These are phyloP conservation scores for Allobates femoralis DNA, from an alignment of 2,797 vertebrate genomes.

Conservation along the genomic window DNA sequence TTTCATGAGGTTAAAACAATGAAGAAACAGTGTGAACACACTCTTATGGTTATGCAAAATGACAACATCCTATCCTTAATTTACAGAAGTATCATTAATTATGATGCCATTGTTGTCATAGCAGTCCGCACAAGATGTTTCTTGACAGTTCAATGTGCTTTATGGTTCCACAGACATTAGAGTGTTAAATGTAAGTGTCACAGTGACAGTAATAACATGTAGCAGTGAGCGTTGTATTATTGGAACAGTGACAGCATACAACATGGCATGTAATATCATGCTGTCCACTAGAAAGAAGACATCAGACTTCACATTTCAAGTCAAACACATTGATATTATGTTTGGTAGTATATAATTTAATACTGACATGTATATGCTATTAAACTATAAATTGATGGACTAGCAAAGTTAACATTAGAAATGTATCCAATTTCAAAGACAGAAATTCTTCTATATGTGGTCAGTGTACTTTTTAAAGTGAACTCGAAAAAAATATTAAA, in stretches of 20 bases:
- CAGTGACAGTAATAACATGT: conserved; percentile 52
- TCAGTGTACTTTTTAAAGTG: not conserved
- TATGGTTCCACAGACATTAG: conserved; percentile 20
- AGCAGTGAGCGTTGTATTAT: conserved; percentile 27
- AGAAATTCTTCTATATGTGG: not conserved
- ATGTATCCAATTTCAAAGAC: not conserved
- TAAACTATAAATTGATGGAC: conserved; percentile 9
- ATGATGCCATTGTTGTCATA: not conserved
- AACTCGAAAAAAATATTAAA: not conserved
- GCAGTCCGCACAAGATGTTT: not conserved
- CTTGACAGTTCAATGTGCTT: conserved; percentile 23
- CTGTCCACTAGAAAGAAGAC: conserved; percentile 30
- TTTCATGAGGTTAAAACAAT: too few species aligned
- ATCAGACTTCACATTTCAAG: conserved; percentile 20
- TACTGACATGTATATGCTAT: conserved; percentile 9
- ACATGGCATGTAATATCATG: conserved; percentile 48
- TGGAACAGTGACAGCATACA: conserved; percentile 19
- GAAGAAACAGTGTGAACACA: too few species aligned
- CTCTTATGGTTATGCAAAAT: not conserved
- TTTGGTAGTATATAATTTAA: conserved; percentile 22
- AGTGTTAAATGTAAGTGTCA: conserved; percentile 38
- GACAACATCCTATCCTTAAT: not conserved
- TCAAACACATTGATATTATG: conserved; percentile 9
- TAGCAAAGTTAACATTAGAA: conserved; percentile 19
- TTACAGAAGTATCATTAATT: not conserved